phyloP scores from a whole-genome alignment of 2,797 vertebrate species.

The Chelidonichthys spinosus region DNA sequence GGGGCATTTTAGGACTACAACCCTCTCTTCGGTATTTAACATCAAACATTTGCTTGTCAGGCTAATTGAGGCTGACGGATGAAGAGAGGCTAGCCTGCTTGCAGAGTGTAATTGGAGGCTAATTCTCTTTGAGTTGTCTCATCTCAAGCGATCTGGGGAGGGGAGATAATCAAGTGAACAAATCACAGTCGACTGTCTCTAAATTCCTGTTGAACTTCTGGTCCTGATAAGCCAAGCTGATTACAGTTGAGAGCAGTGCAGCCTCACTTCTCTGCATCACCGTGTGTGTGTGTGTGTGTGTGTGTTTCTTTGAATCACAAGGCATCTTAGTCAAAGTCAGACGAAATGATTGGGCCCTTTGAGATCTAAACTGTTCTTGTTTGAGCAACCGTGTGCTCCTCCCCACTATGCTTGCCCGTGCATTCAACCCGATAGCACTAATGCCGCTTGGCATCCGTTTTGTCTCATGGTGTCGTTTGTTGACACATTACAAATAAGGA shows the following conservation, averaged over 20 bases:
- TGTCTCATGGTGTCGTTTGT: conserved; percentile 24
- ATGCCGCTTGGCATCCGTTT: conserved; percentile 11
- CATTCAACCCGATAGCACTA: conserved; percentile 13
- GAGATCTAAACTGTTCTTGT: conserved; percentile 21
- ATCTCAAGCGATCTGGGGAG: conserved; percentile 71
- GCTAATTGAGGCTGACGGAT: conserved; percentile 77
- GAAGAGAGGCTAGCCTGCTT: conserved; percentile 63
- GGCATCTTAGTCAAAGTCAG: conserved; percentile 26
- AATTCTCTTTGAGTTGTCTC: conserved; percentile 78
- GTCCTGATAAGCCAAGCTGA: conserved; percentile 59
- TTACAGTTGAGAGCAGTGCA: conserved; percentile 46
- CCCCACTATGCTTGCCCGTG: conserved; percentile 8
- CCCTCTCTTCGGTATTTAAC: conserved; percentile 79
- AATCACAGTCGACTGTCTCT: conserved; percentile 64
- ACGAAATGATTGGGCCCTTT: conserved; percentile 18
- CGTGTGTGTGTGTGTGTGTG: conserved; percentile 12
- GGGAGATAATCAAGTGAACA: conserved; percentile 77
- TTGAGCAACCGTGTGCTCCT: conserved; percentile 20
- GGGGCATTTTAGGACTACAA: conserved; percentile 57
- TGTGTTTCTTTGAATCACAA: conserved; percentile 19
- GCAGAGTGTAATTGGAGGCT: conserved; percentile 73
- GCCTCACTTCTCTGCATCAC: conserved; percentile 22
- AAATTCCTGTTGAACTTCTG: conserved; percentile 61
- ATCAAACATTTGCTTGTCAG: conserved; percentile 73
- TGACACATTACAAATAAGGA: conserved; percentile 32